Evolutionary conservation across 2,888 invertebrate species (phyloP), one percentile per base, ranked within the genome.

Genomic region (Lacanobia oleracea): DNA sequence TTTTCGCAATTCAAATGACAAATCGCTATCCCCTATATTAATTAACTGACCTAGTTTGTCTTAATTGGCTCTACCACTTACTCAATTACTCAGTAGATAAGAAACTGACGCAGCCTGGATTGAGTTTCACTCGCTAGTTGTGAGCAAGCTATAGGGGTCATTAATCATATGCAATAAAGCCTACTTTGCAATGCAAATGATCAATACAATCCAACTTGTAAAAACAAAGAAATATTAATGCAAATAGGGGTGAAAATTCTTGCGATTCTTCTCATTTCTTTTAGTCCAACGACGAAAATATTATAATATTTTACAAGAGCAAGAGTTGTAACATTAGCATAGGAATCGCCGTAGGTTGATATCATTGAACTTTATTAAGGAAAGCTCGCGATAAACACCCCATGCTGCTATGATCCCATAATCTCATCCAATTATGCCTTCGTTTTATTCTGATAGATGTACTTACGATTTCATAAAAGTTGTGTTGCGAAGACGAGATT

Each of bases 281-380:
- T 88, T 86, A 79, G 79, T 72, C 87, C 83, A 84, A 88, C 88
- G 90, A 82, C 84, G 85, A 90, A 88, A 91, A 90, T 88, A 86
- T 84, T 81, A 91, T 93, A 93, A 92, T 93, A 92, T 93, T 93
- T 91, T 90, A 92, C 91, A 89, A 90, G 91, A 91, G 91, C 90
- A 93, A 93, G 92, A 92, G 93, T 93, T 94, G 91, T 92, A 86
- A 89, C 88, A 95, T 95, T 95, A 89, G 89, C 95, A 95, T 95
- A 88, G 86, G 81, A 93, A 95, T 95, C 82, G 87, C 60, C 79
- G 83, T 84, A 86, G 90, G 87, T 89, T 91, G 89, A 91, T 91
- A 92, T 91, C 89, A 89, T 88, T 91, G 90, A 89, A 88, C 90
- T 91, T 93, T 91, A 91, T 91, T 91, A 91, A 88, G 90, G 88